Evolutionary conservation across 2,888 invertebrate species (phyloP), one percentile per base, ranked within the genome.

Genomic region (Dryobotodes eremita): DNA sequence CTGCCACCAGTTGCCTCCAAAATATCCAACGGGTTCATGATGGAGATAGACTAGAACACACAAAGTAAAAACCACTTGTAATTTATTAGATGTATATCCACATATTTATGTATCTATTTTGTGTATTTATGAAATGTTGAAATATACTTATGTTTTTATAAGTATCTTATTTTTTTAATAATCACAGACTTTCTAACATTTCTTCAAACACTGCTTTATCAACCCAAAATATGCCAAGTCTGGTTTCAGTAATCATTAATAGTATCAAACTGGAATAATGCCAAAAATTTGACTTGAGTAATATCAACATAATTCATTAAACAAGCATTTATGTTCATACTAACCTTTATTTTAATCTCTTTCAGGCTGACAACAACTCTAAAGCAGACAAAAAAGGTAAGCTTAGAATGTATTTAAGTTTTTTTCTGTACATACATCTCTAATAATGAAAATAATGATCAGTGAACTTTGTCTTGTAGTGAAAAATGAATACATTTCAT

Each of bases 311-410:
- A 69, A 46, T 68, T 48, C 15, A 74, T 46, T 85, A 57, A 75
- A 73, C 62, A 75, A 75, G 68, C 66, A 62, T 62, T 71, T 61
- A 57, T 36, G 23, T 48, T 79, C 68, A 71, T 69, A 81, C 77
- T 84, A 80, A 89, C 80, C 59, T 68, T 75, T n/a, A 53, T 50
- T n/a, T 90, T 87, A 71, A 72, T 89, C 86, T 93, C 86, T 97
- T 97, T 88, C 96, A 97, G 97, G 95, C 97, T 90, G 98, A 98
- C 90, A 97, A 95, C 90, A 97, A 97, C 91, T 93, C 97, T 80
- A 97, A 97, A 92, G 88, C 85, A 79, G 92, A 89, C 79, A 95
- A 95, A 86, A 97, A 97, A 93, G 97, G 97, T 97, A 97, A 97
- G 97, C 93, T 83, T 85, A 75, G 26, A 42, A 70, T 69, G 57